Base-by-base conservation (phyloP, 2,113 vertebrate species). In the Aphelocoma coerulescens region DNA sequence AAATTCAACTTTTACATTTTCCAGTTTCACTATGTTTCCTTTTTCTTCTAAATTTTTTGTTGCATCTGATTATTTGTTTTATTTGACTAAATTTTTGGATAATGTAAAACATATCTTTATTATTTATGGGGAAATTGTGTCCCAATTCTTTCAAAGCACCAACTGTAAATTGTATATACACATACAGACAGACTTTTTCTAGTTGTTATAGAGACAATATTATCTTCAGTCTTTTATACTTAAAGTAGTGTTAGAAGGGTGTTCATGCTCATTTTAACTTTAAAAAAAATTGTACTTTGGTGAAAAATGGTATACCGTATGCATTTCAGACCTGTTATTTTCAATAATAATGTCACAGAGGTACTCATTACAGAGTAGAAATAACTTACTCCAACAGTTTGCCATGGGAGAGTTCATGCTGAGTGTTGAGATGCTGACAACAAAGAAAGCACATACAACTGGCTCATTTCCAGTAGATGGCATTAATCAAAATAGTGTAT, bases 331-430 rank as follows among this genome's bases (percentile, higher is more conserved):
- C 79, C 91, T 79, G 89, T 89, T 97, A 96, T 97, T 98, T 98
- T 97, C 96, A 96, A 91, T 96, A 97, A 97, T 94, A 97, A 84
- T 93, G 91, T 95, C 93, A 94, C 69, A 84, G 80, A 96, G 97
- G 68, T 74, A 94, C 96, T 97, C 54, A 11, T 97, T 98, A 97
- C 80, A 28, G 32, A 95, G 94, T 89, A 95, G 95, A 97, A 97
- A 97, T 95, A 96, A 97, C 95, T 97, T 96, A 82, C 66, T 95
- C 91, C 12, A 7, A 85, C 91, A 95, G 93, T 97, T 97, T 97
- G 90, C 80, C 55, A 33, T 77, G 61, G 68, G 43, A 82, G 49
- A 95, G 95, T 97, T 98, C 94, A 93, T 9, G 17, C 55, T 85
- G 68, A 93, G 87, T 84, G 91, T 96, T 96, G 93, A 97, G 91